Percentiles rank a stretch among this genome's conserved stretches.
phyloP scores from a whole-genome alignment of 2,888 invertebrate genomes.

The Clunio marinus region DNA sequence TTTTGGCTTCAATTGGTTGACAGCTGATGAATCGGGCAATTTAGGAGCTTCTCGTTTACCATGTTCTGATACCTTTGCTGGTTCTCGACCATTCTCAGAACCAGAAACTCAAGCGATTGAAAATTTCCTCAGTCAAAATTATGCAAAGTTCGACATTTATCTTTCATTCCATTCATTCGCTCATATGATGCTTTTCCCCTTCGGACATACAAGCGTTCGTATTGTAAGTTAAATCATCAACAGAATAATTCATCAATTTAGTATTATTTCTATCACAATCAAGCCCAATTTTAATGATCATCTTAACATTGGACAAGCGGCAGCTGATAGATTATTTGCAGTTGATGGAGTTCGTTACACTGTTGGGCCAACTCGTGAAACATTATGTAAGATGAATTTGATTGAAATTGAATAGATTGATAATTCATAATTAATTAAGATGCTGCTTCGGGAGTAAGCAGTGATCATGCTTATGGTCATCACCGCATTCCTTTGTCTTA shows the following conservation, averaged over 20 bases:
- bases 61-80: conserved; percentile 52
- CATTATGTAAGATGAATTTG: not conserved
- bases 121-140: conserved; percentile 50
- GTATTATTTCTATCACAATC: not conserved
- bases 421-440: not conserved
- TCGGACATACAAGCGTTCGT: conserved; percentile 52
- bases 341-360: not conserved
- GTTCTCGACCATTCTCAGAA: conserved; percentile 57
- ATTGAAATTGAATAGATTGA: not conserved
- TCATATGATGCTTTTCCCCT: conserved; percentile 60
- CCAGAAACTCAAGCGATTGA: conserved; percentile 54
- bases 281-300: not conserved
- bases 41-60: not conserved
- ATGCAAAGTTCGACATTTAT: conserved; percentile 52
- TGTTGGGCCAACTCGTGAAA: not conserved
- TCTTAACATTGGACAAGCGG: not conserved
- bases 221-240: not conserved
- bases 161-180: conserved; percentile 63
- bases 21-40: conserved; percentile 13
- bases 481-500: not conserved
- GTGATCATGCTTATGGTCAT: not conserved
- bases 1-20: conserved; percentile 47
- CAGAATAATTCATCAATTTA: not conserved
- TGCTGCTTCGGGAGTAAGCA: not conserved
- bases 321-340: not conserved